phyloP scores from a whole-genome alignment of 2,113 vertebrate genomes.

The Cochlearius cochlearius region DNA sequence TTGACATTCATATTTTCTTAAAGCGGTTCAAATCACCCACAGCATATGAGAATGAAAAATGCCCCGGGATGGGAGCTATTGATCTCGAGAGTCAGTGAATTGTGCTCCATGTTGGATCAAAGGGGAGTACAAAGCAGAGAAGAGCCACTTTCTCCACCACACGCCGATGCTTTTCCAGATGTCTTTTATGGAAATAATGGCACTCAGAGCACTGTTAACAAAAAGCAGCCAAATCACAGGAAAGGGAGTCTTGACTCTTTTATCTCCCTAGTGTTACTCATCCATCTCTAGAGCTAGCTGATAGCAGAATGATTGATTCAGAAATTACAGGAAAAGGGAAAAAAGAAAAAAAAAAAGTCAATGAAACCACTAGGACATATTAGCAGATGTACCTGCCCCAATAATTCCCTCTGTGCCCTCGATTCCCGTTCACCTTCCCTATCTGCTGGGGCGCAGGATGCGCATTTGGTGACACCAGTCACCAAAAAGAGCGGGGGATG shows the following conservation, averaged over 20 bases:
- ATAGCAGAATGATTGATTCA: slow-evolving; percentile 49
- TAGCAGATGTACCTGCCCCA: background rate
- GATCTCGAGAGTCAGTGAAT: slow-evolving; percentile 51
- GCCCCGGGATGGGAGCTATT: slow-evolving; percentile 8
- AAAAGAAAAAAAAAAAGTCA: background rate
- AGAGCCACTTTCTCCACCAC: slow-evolving; percentile 54
- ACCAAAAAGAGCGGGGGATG: background rate
- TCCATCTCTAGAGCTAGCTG: slow-evolving; percentile 40
- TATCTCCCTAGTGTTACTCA: slow-evolving; percentile 58
- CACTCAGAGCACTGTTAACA: slow-evolving; percentile 48
- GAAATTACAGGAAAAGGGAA: background rate
- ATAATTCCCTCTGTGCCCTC: background rate
- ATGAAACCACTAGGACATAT: background rate
- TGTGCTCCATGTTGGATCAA: slow-evolving; percentile 57
- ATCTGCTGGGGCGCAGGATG: background rate
- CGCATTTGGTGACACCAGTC: background rate
- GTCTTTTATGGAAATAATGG: slow-evolving; percentile 40
- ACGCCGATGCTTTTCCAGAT: slow-evolving; percentile 28
- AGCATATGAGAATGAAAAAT: background rate
- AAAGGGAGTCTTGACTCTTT: slow-evolving; percentile 48
- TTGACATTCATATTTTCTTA: background rate
- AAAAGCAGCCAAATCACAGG: slow-evolving; percentile 56
- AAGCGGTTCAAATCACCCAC: slow-evolving; percentile 34
- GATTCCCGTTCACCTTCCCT: fast-evolving
- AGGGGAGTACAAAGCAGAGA: slow-evolving; percentile 37